Evolutionary conservation across 2,113 vertebrate species (phyloP).

Genomic region (Antechinus flavipes): DNA sequence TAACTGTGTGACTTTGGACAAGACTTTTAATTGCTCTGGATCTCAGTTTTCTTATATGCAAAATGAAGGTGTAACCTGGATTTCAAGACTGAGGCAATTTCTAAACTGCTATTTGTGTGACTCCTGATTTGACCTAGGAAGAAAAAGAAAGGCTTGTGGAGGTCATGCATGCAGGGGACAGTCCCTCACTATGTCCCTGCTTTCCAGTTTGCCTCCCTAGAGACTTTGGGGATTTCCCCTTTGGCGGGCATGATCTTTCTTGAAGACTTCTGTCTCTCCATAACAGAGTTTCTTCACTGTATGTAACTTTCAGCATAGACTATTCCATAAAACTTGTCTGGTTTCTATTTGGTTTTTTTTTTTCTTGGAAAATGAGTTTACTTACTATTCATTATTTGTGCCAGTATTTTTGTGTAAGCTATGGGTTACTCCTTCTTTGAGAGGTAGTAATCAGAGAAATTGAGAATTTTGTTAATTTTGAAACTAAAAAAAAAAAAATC

Average conservation of each 20-base stretch:
- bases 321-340: neutral
- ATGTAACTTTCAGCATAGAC: neutral
- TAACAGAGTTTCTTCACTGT: neutral
- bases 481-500: neutral
- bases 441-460: neutral
- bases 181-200: neutral
- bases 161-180: neutral
- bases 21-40: neutral
- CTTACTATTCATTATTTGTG: neutral
- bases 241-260: neutral
- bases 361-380: neutral
- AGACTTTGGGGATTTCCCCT: neutral
- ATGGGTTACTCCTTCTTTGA: neutral
- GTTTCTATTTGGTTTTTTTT: neutral
- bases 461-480: neutral
- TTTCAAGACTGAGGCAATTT: neutral
- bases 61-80: neutral
- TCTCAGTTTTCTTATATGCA: neutral
- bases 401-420: neutral
- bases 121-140: neutral
- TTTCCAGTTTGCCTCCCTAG: neutral
- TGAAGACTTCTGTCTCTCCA: neutral
- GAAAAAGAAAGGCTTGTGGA: neutral
- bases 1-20: neutral
- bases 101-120: neutral